A percentile compares a stretch with the other conserved stretches of the same genome.
These are phyloP conservation scores for Papilio xuthus DNA, from an alignment of 1,140 invertebrate genomes.

Conservation along the genomic window DNA sequence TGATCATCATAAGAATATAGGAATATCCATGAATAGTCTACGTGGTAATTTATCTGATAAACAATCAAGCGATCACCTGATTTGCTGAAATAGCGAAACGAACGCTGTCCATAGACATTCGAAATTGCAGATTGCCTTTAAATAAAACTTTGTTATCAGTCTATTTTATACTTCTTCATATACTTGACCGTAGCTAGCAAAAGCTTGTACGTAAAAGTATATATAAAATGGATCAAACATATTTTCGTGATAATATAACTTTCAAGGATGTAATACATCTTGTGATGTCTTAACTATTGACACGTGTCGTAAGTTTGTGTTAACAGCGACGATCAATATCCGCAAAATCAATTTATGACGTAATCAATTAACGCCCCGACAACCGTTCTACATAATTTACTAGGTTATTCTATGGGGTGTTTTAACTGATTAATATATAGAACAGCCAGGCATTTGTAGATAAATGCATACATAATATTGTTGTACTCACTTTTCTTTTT, in stretches of 20 bases:
- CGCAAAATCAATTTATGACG: constrained; percentile 16
- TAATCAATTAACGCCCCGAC: constrained; percentile 18
- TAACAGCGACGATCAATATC: constrained; percentile 12
- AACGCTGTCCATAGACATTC: too few relatives aligned
- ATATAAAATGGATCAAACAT: not conserved
- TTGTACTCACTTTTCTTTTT: not conserved
- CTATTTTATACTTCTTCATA: not conserved
- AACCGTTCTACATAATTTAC: not conserved
- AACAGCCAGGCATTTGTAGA: not conserved
- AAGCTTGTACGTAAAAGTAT: not conserved
- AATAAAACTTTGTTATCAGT: not conserved
- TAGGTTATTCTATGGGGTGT: not conserved
- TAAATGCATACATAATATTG: not conserved
- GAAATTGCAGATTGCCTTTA: too few relatives aligned
- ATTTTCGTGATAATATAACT: not conserved
- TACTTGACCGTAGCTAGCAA: not conserved
- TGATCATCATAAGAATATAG: not conserved
- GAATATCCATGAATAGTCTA: not conserved
- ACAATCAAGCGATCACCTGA: too few relatives aligned
- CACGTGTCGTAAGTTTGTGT: constrained; percentile 8
- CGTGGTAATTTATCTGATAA: not conserved
- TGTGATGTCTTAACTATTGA: not conserved
- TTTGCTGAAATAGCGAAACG: too few relatives aligned
- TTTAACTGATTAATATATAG: not conserved
- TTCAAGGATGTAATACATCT: constrained; percentile 13